Conservation (phyloP, 2,113 vertebrate genomes). For the Gopherus flavomarginatus region DNA sequence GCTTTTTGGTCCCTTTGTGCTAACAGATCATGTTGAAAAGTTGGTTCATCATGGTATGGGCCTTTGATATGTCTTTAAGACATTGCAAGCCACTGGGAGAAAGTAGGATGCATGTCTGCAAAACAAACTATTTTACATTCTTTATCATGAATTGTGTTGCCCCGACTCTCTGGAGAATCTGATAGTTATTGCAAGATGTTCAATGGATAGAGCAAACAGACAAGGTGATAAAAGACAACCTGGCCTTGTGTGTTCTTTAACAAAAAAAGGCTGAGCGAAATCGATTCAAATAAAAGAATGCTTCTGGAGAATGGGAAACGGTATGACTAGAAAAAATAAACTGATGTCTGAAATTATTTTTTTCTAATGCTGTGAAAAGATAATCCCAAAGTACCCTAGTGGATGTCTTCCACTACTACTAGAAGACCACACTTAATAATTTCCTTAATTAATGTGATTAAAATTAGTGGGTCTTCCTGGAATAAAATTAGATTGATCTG, state of each 20-base stretch:
- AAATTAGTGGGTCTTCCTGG: not conserved
- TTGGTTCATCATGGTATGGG: accelerated
- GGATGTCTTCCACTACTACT: not conserved
- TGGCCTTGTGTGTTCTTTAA: not conserved
- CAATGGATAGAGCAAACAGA: conserved; percentile 1
- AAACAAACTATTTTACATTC: not conserved
- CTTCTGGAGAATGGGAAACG: not conserved
- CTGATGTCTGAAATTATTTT: conserved; percentile 13
- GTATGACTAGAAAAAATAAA: not conserved
- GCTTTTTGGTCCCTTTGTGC: not conserved
- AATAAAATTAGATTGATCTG: not conserved
- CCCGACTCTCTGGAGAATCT: not conserved
- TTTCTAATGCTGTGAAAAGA: conserved; percentile 3
- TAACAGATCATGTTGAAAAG: not conserved
- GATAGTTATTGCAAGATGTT: not conserved
- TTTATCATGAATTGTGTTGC: not conserved
- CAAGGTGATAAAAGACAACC: not conserved
- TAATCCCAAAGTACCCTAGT: not conserved
- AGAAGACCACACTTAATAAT: not conserved
- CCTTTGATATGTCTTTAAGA: not conserved
- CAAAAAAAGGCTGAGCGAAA: not conserved
- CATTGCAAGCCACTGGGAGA: not conserved
- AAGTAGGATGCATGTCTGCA: not conserved
- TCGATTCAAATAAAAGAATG: not conserved
- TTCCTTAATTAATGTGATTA: conserved; percentile 25